Percentiles rank a stretch among this genome's conserved stretches.
Evolutionary conservation across 1,140 invertebrate genomes (phyloP).

Genomic region (Ips typographus): DNA sequence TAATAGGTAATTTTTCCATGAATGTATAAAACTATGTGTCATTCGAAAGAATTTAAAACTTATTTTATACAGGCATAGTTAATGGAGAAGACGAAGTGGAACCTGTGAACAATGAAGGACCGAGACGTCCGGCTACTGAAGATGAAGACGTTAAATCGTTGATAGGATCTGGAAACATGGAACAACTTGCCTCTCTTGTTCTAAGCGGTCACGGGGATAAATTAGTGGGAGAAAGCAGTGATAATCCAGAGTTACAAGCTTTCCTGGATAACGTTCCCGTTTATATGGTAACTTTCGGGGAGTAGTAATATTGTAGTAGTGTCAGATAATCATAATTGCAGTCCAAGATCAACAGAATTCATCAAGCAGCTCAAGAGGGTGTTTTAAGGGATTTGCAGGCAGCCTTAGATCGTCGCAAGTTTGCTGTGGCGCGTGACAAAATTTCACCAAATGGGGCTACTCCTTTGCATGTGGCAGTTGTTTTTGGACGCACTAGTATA

Average conservation of each 20-base stretch:
- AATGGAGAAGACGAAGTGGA: constrained; percentile 65
- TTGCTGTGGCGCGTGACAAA: constrained; percentile 81
- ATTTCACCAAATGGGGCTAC: constrained; percentile 80
- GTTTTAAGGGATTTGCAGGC: constrained; percentile 81
- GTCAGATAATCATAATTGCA: constrained; percentile 50
- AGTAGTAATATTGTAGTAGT: constrained; percentile 70
- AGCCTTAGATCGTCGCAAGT: constrained; percentile 85
- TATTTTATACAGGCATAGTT: constrained; percentile 53
- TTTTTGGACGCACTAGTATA: constrained; percentile 74
- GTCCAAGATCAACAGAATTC: constrained; percentile 87
- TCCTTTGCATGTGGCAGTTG: constrained; percentile 87
- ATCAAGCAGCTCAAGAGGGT: constrained; percentile 82
- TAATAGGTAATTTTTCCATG: background rate
- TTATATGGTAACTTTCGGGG: constrained; percentile 72
- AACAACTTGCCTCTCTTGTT: constrained; percentile 84
- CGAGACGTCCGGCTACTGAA: constrained; percentile 45
- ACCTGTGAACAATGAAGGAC: constrained; percentile 58
- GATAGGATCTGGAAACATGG: constrained; percentile 79
- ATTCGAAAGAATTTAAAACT: background rate
- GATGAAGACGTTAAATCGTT: constrained; percentile 63
- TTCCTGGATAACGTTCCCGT: constrained; percentile 88
- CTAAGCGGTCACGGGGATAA: constrained; percentile 82
- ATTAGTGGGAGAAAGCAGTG: constrained; percentile 70
- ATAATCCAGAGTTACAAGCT: constrained; percentile 80
- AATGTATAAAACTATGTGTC: background rate